Evolutionary conservation across 2,888 invertebrate genomes (phyloP).

Genomic region (Geotrupes spiniger): DNA sequence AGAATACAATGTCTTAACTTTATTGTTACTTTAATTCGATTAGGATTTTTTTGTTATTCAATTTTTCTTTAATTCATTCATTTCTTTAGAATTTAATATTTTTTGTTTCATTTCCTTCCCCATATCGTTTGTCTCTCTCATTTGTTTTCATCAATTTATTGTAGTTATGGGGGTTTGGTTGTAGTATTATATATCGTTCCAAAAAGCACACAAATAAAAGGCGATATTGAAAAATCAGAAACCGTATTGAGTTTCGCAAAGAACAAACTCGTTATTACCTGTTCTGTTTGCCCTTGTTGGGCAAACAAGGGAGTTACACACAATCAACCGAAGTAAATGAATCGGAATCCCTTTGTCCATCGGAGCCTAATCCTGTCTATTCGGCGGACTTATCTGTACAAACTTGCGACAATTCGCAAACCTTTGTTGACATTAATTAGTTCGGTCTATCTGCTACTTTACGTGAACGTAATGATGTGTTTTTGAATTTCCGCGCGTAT

Average conservation of each 20-base stretch:
- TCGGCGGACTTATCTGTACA: constrained; percentile 25
- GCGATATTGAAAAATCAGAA: constrained; percentile 20
- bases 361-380: constrained; percentile 26
- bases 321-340: constrained; percentile 41
- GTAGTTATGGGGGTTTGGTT: too few species aligned
- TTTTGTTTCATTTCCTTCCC: too few species aligned
- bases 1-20: too few species aligned
- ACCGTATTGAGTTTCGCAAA: constrained; percentile 22
- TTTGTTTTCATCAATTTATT: too few species aligned
- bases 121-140: too few species aligned
- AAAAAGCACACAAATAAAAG: neutral
- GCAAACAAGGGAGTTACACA: constrained; percentile 38
- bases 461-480: neutral
- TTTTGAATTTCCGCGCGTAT: constrained; percentile 1
- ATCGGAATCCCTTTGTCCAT: constrained; percentile 41
- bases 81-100: too few species aligned
- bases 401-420: constrained; percentile 25
- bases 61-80: too few species aligned
- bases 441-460: constrained; percentile 12
- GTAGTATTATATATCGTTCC: too few species aligned
- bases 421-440: constrained; percentile 28
- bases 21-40: too few species aligned
- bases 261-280: constrained; percentile 34
- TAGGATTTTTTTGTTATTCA: too few species aligned
- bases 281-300: constrained; percentile 35